phyloP scores from a whole-genome alignment of 1,140 invertebrate species.

The Dreissena rostriformis region DNA sequence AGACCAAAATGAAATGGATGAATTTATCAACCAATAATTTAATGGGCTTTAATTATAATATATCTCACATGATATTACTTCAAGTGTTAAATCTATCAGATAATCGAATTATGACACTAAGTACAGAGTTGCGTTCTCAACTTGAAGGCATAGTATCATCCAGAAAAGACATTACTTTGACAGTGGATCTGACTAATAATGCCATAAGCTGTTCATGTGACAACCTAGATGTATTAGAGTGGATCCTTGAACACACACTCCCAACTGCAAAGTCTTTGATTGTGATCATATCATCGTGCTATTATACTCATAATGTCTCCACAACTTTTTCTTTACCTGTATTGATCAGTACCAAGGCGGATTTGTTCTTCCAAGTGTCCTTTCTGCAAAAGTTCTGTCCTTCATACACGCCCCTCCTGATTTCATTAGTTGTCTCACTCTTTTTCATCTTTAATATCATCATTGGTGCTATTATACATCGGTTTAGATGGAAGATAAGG shows the following conservation, averaged over 20 bases:
- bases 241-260: neutral
- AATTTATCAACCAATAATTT: neutral
- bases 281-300: neutral
- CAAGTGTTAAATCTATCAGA: neutral
- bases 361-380: neutral
- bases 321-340: neutral
- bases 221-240: constrained; percentile 16
- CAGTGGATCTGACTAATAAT: constrained; percentile 25
- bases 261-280: neutral
- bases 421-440: neutral
- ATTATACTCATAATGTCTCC: too few species aligned
- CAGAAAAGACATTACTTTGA: constrained; percentile 1
- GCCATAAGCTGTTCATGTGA: constrained; percentile 13
- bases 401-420: constrained; percentile 7
- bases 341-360: neutral
- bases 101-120: constrained; percentile 7
- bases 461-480: neutral
- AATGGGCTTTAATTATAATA: constrained; percentile 16
- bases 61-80: constrained; percentile 4
- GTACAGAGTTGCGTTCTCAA: neutral
- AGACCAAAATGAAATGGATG: constrained; percentile 15
- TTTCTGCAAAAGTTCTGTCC: neutral
- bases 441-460: constrained; percentile 16
- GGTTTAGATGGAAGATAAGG: constrained; percentile 16
- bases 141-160: neutral